Percentiles rank a stretch among this genome's conserved stretches.
Evolutionary conservation across 2,888 invertebrate genomes (phyloP).

Genomic region (Anthrax anthrax): DNA sequence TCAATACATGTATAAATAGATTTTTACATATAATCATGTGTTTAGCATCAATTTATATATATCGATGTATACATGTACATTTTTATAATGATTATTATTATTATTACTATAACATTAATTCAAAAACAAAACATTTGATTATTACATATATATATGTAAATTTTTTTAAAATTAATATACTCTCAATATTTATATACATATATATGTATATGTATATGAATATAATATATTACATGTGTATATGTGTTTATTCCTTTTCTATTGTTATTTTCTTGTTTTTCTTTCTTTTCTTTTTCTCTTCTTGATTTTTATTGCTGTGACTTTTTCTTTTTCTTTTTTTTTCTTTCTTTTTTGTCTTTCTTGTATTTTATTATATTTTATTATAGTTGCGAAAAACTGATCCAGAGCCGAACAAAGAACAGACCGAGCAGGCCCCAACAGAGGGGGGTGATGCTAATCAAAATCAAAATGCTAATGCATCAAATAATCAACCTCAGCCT

Average conservation of each 20-base stretch:
- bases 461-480: conserved; percentile 11
- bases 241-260: neutral
- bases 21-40: too few species aligned
- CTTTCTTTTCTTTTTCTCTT: conserved; percentile 7
- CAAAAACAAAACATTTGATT: too few species aligned
- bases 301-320: neutral
- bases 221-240: neutral
- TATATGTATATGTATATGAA: conserved; percentile 2
- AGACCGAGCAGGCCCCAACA: conserved; percentile 17
- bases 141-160: too few species aligned
- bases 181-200: neutral
- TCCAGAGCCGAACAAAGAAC: conserved; percentile 19
- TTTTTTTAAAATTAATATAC: too few species aligned
- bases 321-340: neutral
- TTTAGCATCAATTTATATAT: too few species aligned
- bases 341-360: conserved; percentile 6
- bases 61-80: too few species aligned
- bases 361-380: conserved; percentile 2
- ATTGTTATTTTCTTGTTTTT: neutral
- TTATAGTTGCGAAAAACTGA: conserved; percentile 27
- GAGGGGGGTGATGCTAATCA: conserved; percentile 13
- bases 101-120: too few species aligned
- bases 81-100: too few species aligned
- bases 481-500: conserved; percentile 2
- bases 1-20: too few species aligned